A percentile compares a stretch with the other conserved stretches of the same genome.
phyloP scores from a whole-genome alignment of 2,888 invertebrate species.

The Ophioninae sp. region DNA sequence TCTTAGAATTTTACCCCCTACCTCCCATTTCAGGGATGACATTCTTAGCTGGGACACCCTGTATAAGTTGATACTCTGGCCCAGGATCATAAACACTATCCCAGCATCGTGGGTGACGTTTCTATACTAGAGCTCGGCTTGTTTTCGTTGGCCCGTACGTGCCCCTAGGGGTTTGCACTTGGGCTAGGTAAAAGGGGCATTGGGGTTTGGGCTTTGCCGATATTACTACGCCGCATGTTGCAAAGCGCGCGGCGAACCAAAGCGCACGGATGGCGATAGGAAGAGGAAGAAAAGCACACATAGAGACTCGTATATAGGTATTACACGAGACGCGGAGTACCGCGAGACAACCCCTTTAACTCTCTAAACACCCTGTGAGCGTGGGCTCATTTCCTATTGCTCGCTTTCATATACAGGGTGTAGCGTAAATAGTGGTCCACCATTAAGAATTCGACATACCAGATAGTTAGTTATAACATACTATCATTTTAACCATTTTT shows the following conservation, averaged over 20 bases:
- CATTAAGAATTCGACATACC: too few species aligned
- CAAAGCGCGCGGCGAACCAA: slow-evolving; percentile 30
- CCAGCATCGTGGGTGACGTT: slow-evolving; percentile 46
- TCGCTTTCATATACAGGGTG: background rate
- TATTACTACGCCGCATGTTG: slow-evolving; percentile 56
- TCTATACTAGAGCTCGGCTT: slow-evolving; percentile 23
- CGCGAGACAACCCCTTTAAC: slow-evolving; percentile 51
- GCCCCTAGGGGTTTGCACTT: slow-evolving; percentile 34
- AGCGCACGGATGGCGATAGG: slow-evolving; percentile 6
- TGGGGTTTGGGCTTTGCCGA: slow-evolving; percentile 50
- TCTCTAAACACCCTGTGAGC: slow-evolving; percentile 40
- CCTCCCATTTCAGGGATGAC: too few species aligned
- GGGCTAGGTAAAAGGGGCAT: slow-evolving; percentile 23
- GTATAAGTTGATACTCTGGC: slow-evolving; percentile 8
- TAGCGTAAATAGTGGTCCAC: too few species aligned
- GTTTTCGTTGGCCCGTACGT: slow-evolving; percentile 43
- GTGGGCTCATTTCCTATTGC: slow-evolving; percentile 38
- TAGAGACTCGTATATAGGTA: background rate
- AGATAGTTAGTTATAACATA: too few species aligned
- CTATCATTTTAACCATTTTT: too few species aligned
- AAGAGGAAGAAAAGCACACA: slow-evolving; percentile 38
- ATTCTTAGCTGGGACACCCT: too few species aligned
- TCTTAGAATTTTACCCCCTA: too few species aligned
- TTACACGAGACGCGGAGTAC: slow-evolving; percentile 3
- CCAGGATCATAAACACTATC: slow-evolving; percentile 60